Evolutionary conservation across 1,140 invertebrate genomes (phyloP), one percentile per base, ranked within the genome.

Genomic region (Acromyrmex heyeri): DNA sequence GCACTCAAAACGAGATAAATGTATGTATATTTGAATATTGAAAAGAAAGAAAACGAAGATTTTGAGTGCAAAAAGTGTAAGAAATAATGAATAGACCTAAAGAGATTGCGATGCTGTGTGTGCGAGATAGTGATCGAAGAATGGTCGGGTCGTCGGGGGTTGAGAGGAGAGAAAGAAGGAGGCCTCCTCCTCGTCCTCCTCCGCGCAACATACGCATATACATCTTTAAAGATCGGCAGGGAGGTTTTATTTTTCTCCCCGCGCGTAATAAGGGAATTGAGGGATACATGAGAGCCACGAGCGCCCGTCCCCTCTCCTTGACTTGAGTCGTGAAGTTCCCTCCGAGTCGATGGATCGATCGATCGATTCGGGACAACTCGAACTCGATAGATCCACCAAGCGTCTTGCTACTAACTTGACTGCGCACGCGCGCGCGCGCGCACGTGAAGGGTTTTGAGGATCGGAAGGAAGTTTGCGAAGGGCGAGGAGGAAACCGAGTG

Each of bases 341-440:
- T 81, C 48, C 30, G 53, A 24, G 2, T 50, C 16, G 55, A 79
- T 79, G 38, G 55, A 57, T 57, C n/a, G 55, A 83, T 82, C 78
- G 79, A 82, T 73, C 55, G 55, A 44, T 5, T 67, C 48, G 77
- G 70, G 55, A 79, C 27, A 82, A 62, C 69, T 86, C 75, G 75
- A 86, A 67, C 53, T 55, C 73, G 55, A 61, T 61, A 69, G 64
- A 86, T 83, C 69, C 21, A 18, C 12, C 55, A 50, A 57, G 57
- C 67, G 55, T 61, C 48, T 81, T 18, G 61, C 16, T 18, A 61
- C 53, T 57, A 82, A 82, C 78, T 79, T 30, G 38, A 86, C 38
- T 62, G 48, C 27, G 57, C 34, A 7, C 14, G 72, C 18, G 53
- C 75, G 48, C 27, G 57, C 34, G 10, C 14, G 59, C 18, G 53